phyloP scores from a whole-genome alignment of 1,140 invertebrate genomes.

The Ladona fulva region DNA sequence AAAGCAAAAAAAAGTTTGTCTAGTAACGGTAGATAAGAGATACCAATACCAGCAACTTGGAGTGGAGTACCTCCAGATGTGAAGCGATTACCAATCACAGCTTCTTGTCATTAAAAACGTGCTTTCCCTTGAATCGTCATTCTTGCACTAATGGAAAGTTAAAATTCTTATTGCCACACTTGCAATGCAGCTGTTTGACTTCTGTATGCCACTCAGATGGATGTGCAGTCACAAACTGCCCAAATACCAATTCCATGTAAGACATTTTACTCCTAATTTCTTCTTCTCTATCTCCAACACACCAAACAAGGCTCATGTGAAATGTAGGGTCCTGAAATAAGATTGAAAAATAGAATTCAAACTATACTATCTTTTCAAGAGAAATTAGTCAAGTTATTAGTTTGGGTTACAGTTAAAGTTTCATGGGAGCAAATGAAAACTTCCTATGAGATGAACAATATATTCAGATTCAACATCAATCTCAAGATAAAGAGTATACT shows the following conservation, averaged over 20 bases:
- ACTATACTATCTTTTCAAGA: too few species aligned
- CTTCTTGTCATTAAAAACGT: too few species aligned
- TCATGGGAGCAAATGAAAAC: background rate
- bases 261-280: slow-evolving; percentile 37
- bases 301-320: slow-evolving; percentile 59
- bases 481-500: background rate
- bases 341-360: too few species aligned
- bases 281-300: slow-evolving; percentile 45
- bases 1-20: too few species aligned
- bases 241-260: slow-evolving; percentile 34
- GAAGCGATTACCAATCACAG: too few species aligned
- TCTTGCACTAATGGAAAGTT: slow-evolving; percentile 29
- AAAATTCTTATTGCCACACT: slow-evolving; percentile 40
- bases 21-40: too few species aligned
- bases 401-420: background rate
- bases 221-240: slow-evolving; percentile 31
- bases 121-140: too few species aligned
- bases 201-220: slow-evolving; percentile 26
- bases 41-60: too few species aligned
- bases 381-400: too few species aligned
- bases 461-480: background rate
- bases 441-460: background rate
- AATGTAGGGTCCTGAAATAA: slow-evolving; percentile 55
- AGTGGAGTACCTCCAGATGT: too few species aligned
- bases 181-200: slow-evolving; percentile 34